Conservation (phyloP, 2,888 invertebrate genomes). For the Chelonus formosanus region DNA sequence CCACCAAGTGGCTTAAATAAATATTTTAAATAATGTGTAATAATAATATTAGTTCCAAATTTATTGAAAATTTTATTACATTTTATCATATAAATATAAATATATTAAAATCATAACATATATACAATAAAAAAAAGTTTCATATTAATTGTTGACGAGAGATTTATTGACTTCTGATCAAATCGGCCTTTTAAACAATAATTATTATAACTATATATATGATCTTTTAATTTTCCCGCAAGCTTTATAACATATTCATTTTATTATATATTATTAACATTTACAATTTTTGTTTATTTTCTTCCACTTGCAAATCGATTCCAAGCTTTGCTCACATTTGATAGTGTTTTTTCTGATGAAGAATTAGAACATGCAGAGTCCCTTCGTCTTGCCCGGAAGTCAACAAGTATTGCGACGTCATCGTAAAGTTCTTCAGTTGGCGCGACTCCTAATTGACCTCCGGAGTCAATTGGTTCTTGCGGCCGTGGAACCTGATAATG, state of each 20-base stretch:
- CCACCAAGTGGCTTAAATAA: no score
- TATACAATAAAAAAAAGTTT: no score
- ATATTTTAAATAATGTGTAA: conserved; percentile 7
- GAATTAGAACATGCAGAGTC: conserved; percentile 36
- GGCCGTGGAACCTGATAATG: conserved; percentile 55
- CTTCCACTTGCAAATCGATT: conserved; percentile 50
- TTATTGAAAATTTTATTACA: no score
- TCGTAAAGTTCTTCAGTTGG: conserved; percentile 54
- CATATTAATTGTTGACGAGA: no score
- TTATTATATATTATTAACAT: conserved; percentile 19
- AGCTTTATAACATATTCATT: no score
- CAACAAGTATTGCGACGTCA: conserved; percentile 53
- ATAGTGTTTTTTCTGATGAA: conserved; percentile 23
- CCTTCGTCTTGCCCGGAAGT: conserved; percentile 50
- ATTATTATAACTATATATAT: no score
- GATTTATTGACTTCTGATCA: no score
- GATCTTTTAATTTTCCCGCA: no score
- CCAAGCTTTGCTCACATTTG: conserved; percentile 48
- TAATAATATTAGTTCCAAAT: no score
- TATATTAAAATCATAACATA: no score
- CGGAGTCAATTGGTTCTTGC: conserved; percentile 33
- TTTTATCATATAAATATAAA: no score
- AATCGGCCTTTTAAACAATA: no score
- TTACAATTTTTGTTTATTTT: conserved; percentile 19
- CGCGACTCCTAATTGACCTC: conserved; percentile 14